Evolutionary conservation across 2,888 invertebrate genomes (phyloP).

Genomic region (Acronicta leporina): DNA sequence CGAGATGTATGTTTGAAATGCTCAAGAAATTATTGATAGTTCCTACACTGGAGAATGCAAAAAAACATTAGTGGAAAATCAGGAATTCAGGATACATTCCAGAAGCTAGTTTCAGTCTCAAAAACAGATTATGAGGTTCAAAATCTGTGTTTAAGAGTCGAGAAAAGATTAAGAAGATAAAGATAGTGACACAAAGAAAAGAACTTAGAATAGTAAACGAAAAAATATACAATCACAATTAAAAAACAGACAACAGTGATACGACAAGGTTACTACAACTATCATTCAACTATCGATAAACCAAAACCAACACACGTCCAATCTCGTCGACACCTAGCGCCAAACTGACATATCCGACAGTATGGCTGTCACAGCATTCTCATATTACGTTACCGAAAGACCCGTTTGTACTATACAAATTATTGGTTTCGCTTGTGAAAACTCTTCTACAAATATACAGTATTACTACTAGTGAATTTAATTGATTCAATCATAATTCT

Average conservation of each 20-base stretch:
- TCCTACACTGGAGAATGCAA: neutral
- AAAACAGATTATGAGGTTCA: neutral
- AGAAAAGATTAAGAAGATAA: neutral
- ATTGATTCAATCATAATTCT: no score
- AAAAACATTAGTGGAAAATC: no score
- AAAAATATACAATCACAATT: neutral
- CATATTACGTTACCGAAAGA: slow-evolving; percentile 11
- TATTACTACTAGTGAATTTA: no score
- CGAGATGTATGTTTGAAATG: neutral
- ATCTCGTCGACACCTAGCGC: slow-evolving; percentile 17
- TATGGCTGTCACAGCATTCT: no score
- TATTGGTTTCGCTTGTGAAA: slow-evolving; percentile 24
- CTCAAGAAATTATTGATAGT: neutral
- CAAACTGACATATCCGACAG: slow-evolving; percentile 28
- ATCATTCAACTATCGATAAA: slow-evolving; percentile 45
- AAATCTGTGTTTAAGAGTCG: neutral
- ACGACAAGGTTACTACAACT: slow-evolving; percentile 1
- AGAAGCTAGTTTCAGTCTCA: neutral
- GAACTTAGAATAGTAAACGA: neutral
- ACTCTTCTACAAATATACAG: no score
- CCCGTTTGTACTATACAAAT: slow-evolving; percentile 24
- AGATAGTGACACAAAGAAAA: neutral
- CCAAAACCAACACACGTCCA: slow-evolving; percentile 41
- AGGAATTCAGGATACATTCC: neutral
- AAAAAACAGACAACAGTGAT: neutral